Evolutionary conservation across 2,888 invertebrate species (phyloP), one percentile per base, ranked within the genome.

Genomic region (Azorinus chamasolen): DNA sequence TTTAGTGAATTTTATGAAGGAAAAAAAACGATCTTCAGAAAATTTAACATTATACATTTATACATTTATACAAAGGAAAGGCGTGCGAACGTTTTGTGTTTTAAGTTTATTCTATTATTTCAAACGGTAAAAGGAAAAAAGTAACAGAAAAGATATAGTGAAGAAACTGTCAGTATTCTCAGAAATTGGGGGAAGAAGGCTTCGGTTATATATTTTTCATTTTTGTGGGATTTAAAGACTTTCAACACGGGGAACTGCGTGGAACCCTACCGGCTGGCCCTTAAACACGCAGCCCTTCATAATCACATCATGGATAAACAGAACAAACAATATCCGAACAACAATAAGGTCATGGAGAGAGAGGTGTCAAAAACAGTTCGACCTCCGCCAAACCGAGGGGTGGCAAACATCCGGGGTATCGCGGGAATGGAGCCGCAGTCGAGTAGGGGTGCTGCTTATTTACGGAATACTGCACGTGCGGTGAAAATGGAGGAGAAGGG

Each of bases 201-300:
- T 32, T 4, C 32, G 10, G 32, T 4, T n/a, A n/a, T n/a, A 10
- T 32, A 6, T 32, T 32, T 32, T 10, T 32, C 32, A 6, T 32
- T 32, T 32, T 2, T 16, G 27, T 4, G 53, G 24, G n/a, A 12
- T 18, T 18, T 2, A 16, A 10, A 32, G 6, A 27, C 18, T 18
- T 71, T 61, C 69, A 83, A 72, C 57, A 86, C 83, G 88, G 89
- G 89, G 69, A 89, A 89, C 83, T 89, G 88, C 53, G 77, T 89
- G 32, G 88, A 89, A 76, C 73, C 87, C 10, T 89, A 87, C 63
- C 87, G 84, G 55, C 53, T 84, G 72, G 86, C 86, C 45, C 70
- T 88, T 63, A 57, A 76, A 62, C 65, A 81, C 76, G 54, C 82
- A 75, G 53, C 77, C 58, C 22, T 66, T 77, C 45, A 70, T 18